Conservation (phyloP, 2,797 vertebrate genomes). For the Sebastes miniatus region DNA sequence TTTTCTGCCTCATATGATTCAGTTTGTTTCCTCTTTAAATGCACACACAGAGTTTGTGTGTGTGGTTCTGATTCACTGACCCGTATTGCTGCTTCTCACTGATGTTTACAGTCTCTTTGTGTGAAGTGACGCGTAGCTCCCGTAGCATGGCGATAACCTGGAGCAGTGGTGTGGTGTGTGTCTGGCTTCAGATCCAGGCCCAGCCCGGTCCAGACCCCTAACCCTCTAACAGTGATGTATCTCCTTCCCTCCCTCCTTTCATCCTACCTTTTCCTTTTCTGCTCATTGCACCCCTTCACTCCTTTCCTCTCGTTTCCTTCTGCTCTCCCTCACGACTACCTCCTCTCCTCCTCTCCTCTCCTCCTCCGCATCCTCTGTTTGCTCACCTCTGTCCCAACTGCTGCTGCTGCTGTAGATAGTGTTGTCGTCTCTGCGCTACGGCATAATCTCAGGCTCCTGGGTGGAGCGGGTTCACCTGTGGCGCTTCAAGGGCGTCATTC, state of each 20-base stretch:
- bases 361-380: constrained; percentile 39
- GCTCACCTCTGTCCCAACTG: constrained; percentile 54
- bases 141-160: constrained; percentile 42
- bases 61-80: constrained; percentile 20
- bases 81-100: constrained; percentile 19
- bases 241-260: constrained; percentile 69
- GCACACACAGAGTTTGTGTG: constrained; percentile 11
- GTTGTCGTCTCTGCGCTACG: constrained; percentile 83
- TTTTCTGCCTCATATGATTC: constrained; percentile 54
- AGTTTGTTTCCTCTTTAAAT: constrained; percentile 40
- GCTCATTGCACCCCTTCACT: background rate
- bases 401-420: constrained; percentile 79
- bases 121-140: constrained; percentile 23
- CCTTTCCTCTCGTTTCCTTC: background rate
- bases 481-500: constrained; percentile 80
- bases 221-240: constrained; percentile 76
- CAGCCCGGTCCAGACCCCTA: constrained; percentile 57
- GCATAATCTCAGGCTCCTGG: constrained; percentile 85
- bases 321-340: background rate
- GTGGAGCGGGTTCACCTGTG: constrained; percentile 81
- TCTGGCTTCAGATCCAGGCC: constrained; percentile 64
- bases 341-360: constrained; percentile 7
- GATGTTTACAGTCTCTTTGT: constrained; percentile 28
- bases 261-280: constrained; percentile 33
- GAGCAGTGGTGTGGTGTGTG: constrained; percentile 52